Percentiles rank a stretch among this genome's conserved stretches.
Evolutionary conservation across 2,113 vertebrate genomes (phyloP).

Genomic region (Phrynosoma platyrhinos): DNA sequence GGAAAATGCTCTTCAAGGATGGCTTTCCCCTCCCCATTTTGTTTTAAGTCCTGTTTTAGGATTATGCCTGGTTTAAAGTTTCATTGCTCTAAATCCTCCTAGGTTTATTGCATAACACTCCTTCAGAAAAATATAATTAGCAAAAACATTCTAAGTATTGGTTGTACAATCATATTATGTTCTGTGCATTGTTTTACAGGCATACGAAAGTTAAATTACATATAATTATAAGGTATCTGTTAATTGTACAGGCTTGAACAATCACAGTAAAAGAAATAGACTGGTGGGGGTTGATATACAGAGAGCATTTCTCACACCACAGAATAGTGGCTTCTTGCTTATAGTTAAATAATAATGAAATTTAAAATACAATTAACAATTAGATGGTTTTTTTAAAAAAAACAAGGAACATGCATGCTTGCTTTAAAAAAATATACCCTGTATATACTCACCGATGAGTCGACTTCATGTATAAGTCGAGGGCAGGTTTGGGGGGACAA

Average conservation of each 20-base stretch:
- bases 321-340: not conserved
- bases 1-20: conserved; percentile 8
- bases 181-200: conserved; percentile 36
- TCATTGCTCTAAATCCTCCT: conserved; percentile 31
- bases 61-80: conserved; percentile 42
- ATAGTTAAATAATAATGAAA: not conserved
- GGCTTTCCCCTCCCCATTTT: not conserved
- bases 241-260: conserved; percentile 34
- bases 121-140: conserved; percentile 54
- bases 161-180: conserved; percentile 32
- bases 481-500: too few relatives aligned
- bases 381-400: not conserved
- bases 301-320: not conserved
- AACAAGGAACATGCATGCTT: not conserved
- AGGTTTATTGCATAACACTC: conserved; percentile 46
- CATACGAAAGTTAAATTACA: conserved; percentile 39
- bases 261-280: conserved; percentile 26
- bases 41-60: conserved; percentile 31
- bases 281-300: not conserved
- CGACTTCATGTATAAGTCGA: too few relatives aligned
- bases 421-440: not conserved
- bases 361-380: not conserved
- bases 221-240: conserved; percentile 50
- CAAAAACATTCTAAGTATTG: conserved; percentile 32
- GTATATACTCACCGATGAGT: too few relatives aligned